Conservation (phyloP, 2,797 vertebrate genomes). For the Remorina albescens region DNA sequence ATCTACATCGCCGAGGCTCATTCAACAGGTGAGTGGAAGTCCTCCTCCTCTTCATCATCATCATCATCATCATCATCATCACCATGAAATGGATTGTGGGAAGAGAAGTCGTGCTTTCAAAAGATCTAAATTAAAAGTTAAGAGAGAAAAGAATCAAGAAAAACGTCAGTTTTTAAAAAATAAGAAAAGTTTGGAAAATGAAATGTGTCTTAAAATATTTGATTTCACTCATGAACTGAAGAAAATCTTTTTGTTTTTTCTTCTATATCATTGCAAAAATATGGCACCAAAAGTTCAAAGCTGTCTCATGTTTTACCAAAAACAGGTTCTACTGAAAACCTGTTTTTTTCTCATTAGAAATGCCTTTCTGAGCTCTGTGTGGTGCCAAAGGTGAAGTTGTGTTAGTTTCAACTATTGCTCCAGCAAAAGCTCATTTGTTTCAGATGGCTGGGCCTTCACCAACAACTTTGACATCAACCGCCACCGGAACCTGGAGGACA, state of each 20-base stretch:
- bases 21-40: constrained; percentile 85
- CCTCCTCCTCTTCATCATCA: rapidly evolving
- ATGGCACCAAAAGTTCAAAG: too few relatives aligned
- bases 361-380: too few relatives aligned
- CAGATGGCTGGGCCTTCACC: constrained; percentile 93
- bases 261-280: too few relatives aligned
- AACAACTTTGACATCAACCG: constrained; percentile 91
- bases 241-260: too few relatives aligned
- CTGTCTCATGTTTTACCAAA: too few relatives aligned
- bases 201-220: not conserved
- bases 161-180: not conserved
- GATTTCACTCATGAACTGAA: too few relatives aligned
- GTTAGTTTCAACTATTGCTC: not conserved
- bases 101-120: not conserved
- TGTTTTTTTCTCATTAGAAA: too few relatives aligned
- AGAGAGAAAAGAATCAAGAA: not conserved
- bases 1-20: constrained; percentile 95
- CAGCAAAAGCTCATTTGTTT: too few relatives aligned
- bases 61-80: not conserved
- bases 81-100: not conserved
- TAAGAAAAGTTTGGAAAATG: too few relatives aligned
- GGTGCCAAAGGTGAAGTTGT: too few relatives aligned
- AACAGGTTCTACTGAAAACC: too few relatives aligned
- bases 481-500: constrained; percentile 89
- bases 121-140: not conserved